A percentile compares a stretch with the other conserved stretches of the same genome.
phyloP scores from a whole-genome alignment of 2,888 invertebrate genomes.

The Phortica magna region DNA sequence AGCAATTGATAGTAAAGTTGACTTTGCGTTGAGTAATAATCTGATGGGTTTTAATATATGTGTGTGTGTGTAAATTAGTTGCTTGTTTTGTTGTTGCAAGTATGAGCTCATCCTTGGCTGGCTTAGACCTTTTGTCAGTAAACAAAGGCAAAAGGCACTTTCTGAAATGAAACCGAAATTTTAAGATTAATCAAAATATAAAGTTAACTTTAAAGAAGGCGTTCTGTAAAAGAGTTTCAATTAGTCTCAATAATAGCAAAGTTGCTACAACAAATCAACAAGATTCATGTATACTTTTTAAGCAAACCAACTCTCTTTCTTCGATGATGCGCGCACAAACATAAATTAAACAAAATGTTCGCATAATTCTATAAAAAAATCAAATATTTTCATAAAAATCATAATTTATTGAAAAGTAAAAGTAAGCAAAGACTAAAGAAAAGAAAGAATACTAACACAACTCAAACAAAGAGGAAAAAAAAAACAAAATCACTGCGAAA shows the following conservation, averaged over 20 bases:
- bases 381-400: neutral
- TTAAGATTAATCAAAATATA: no score
- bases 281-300: no score
- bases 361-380: neutral
- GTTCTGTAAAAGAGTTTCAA: no score
- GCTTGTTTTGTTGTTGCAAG: neutral
- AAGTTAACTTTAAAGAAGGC: no score
- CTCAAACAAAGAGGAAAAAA: neutral
- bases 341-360: neutral
- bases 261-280: no score
- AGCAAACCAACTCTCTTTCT: no score
- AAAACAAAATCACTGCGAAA: neutral
- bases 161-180: no score
- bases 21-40: neutral
- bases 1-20: conserved; percentile 5
- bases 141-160: no score
- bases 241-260: no score
- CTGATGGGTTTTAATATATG: neutral
- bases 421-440: conserved; percentile 50
- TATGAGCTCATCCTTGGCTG: neutral
- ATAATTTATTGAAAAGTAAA: conserved; percentile 60
- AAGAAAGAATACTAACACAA: no score
- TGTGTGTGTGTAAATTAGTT: neutral
- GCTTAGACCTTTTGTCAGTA: no score
- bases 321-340: neutral